Evolutionary conservation across 2,888 invertebrate genomes (phyloP).

Genomic region (Eupeodes luniger): DNA sequence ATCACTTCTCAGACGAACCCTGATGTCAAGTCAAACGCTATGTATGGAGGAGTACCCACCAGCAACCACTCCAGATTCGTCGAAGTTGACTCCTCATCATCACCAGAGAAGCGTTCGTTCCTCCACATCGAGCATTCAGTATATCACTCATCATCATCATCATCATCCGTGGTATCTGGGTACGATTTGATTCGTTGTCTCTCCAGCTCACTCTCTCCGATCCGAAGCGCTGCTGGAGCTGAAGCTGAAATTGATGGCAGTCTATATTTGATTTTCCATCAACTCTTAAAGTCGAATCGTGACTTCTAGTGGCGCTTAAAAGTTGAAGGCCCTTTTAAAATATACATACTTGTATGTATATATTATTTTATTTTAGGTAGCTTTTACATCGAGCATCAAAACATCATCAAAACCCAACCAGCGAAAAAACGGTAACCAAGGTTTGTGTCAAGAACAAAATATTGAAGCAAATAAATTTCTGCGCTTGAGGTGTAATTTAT

Average conservation of each 20-base stretch:
- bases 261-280: constrained; percentile 76
- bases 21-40: constrained; percentile 58
- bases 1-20: constrained; percentile 10
- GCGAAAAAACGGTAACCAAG: constrained; percentile 50
- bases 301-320: constrained; percentile 72
- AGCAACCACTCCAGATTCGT: constrained; percentile 40
- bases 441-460: constrained; percentile 31
- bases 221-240: constrained; percentile 1
- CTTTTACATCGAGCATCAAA: constrained; percentile 11
- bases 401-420: constrained; percentile 15
- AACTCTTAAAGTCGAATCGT: constrained; percentile 76
- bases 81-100: constrained; percentile 33
- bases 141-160: constrained; percentile 67
- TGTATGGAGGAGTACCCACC: constrained; percentile 55
- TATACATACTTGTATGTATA: constrained; percentile 32
- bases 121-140: constrained; percentile 4
- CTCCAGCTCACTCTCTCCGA: constrained; percentile 37
- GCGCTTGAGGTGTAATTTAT: constrained; percentile 71
- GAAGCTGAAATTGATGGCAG: constrained; percentile 10
- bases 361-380: background rate
- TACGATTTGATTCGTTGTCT: constrained; percentile 63
- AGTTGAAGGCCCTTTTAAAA: constrained; percentile 52
- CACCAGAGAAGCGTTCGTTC: constrained; percentile 14
- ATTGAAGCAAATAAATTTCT: constrained; percentile 58
- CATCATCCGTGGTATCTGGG: constrained; percentile 56